Evolutionary conservation across 1,140 invertebrate species (phyloP), one percentile per base, ranked within the genome.

Genomic region (Phortica variegata): DNA sequence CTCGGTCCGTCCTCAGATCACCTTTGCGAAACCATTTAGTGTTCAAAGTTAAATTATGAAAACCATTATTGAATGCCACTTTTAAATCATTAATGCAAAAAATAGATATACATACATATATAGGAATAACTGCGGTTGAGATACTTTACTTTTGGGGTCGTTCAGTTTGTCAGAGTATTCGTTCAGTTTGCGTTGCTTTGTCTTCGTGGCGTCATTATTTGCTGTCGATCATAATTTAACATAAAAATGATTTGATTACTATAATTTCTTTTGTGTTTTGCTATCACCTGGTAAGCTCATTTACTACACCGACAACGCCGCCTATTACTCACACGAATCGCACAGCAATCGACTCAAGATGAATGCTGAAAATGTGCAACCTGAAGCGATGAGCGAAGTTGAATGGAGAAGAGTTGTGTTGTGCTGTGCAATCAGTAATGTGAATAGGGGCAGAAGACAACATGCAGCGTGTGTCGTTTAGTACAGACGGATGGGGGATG

Each of bases 201-300:
- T 36, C 46, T 58, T 59, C 65, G 54, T 15, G 4, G 32, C 32
- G 4, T 34, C 9, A 4, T 60, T 68, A 60, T 63, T 56, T 62
- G 63, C 63, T 69, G 63, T 68, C 63, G 63, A 68, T 68, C 63
- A 68, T 68, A 68, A 68, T 68, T 68, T 68, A 68, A 68, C 63
- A 68, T 68, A 68, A 68, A 68, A 68, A 68, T 68, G 63, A 68
- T 68, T 68, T 68, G 63, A 68, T 68, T 68, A 68, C 63, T 68
- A 68, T 68, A 68, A 68, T 68, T 68, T 68, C 63, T 68, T 68
- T 68, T 68, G 63, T 68, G 63, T 68, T 68, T 68, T 68, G 63
- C 65, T 68, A 68, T 68, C 63, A 68, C 63, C 63, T 68, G 63
- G 63, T 68, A 68, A 68, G 63, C 63, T 68, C 63, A 68, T 68